Evolutionary conservation across 2,797 vertebrate species (phyloP).

Genomic region (Momotus momota): DNA sequence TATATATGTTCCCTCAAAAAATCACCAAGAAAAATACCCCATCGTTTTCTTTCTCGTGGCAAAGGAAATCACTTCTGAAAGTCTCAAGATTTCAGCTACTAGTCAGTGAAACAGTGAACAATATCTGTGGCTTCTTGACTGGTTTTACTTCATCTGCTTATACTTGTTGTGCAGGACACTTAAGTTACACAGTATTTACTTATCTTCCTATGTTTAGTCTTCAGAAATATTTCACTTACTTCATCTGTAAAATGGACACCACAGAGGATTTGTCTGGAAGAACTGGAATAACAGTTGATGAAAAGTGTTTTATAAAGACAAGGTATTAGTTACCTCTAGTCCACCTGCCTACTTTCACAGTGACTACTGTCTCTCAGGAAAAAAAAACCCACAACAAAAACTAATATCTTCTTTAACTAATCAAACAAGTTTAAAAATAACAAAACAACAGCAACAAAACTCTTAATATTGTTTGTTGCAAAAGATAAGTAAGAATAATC

Average conservation of each 20-base stretch:
- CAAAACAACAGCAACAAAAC: background rate
- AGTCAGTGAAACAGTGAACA: background rate
- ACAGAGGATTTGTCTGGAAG: background rate
- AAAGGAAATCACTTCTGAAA: background rate
- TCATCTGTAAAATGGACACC: background rate
- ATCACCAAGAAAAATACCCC: accelerated
- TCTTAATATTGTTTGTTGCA: background rate
- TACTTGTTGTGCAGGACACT: background rate
- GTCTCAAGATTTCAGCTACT: background rate
- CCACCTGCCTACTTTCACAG: background rate
- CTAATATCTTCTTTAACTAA: background rate
- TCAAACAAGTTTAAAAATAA: background rate
- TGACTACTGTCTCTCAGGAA: background rate
- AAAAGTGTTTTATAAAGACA: background rate
- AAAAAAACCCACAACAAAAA: background rate
- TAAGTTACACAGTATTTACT: background rate
- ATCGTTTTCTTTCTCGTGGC: background rate
- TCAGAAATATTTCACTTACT: background rate
- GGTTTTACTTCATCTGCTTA: background rate
- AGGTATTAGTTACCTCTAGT: background rate
- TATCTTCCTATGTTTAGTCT: background rate
- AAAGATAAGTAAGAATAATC: background rate
- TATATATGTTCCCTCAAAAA: background rate
- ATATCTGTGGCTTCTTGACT: background rate
- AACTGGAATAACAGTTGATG: background rate